phyloP scores from a whole-genome alignment of 2,888 invertebrate species.

The Lymantria dispar region DNA sequence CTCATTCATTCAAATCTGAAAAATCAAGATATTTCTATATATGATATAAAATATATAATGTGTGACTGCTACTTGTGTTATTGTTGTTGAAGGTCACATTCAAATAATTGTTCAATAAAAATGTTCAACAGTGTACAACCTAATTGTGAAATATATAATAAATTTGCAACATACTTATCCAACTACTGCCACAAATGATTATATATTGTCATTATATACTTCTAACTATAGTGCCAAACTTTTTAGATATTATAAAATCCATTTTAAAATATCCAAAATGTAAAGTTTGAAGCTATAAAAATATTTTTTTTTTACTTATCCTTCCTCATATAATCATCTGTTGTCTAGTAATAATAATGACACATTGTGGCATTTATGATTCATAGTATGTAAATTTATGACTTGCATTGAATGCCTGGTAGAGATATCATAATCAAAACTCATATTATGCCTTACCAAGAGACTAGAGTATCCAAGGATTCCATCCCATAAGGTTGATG shows the following conservation, averaged over 20 bases:
- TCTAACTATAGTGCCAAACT: conserved; percentile 43
- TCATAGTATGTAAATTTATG: conserved; percentile 30
- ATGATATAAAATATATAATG: background rate
- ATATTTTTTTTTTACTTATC: background rate
- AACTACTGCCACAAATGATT: conserved; percentile 27
- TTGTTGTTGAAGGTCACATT: conserved; percentile 26
- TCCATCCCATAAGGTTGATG: conserved; percentile 34
- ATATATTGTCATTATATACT: background rate
- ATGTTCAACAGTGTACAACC: conserved; percentile 6
- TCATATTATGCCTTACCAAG: conserved; percentile 17
- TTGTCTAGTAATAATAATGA: background rate
- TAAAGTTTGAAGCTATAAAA: background rate
- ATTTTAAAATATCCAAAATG: background rate
- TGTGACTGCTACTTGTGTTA: conserved; percentile 9
- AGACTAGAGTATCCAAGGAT: conserved; percentile 27
- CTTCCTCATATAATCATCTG: background rate
- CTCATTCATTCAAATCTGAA: conserved; percentile 11
- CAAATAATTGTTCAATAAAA: background rate
- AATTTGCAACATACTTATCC: conserved; percentile 10
- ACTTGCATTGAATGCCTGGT: conserved; percentile 25
- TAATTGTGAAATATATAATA: conserved; percentile 11
- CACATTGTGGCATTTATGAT: conserved; percentile 19
- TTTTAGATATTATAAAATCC: conserved; percentile 4
- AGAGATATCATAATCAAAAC: conserved; percentile 23
- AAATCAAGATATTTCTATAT: conserved; percentile 13